Evolutionary conservation across 2,113 vertebrate species (phyloP), one percentile per base, ranked within the genome.

Genomic region (Muntiacus muntjak): DNA sequence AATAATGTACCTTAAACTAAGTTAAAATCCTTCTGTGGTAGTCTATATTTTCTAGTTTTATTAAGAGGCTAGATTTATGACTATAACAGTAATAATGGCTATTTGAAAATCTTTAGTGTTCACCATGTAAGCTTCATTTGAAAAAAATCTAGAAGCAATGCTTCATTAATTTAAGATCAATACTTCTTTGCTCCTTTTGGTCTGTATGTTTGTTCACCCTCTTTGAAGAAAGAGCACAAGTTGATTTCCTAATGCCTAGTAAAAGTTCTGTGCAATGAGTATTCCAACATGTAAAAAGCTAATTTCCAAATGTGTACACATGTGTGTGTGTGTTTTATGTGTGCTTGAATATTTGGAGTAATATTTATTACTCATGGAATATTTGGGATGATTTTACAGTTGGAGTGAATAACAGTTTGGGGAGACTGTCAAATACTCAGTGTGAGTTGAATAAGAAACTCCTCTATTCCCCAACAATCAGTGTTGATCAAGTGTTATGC

Each of bases 91-190:
- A 13, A 60, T 87, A 26, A 74, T 64, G 19, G 60, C 83, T 64
- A 84, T 74, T 87, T 87, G 52, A 62, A 58, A 91, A 54, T 33
- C 14, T 12, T 47, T 79, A 62, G 47, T 21, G 23, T 50, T 86
- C 25, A 52, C 40, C 23, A 40, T 58, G 11, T 23, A 79, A 52
- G 21, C 12, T 26, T 86, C 23, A 76, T 83, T 54, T 36, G 94
- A 86, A 87, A 82, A 89, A 96, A 60, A 89, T 54, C 3, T 90
- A 89, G 30, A 93, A 64, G 14, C 36, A 55, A 16, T 30, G 6
- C 25, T 90, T 96, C 85, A 90, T 74, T 91, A 95, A 81, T 83
- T 55, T 94, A n/a, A 94, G 17, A 54, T 90, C 30, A 47, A n/a
- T 17, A 26, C 33, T 43, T 76, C 33, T 64, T 79, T 96, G 21